Evolutionary conservation across 2,113 vertebrate species (phyloP).

Genomic region (Salvator merianae): DNA sequence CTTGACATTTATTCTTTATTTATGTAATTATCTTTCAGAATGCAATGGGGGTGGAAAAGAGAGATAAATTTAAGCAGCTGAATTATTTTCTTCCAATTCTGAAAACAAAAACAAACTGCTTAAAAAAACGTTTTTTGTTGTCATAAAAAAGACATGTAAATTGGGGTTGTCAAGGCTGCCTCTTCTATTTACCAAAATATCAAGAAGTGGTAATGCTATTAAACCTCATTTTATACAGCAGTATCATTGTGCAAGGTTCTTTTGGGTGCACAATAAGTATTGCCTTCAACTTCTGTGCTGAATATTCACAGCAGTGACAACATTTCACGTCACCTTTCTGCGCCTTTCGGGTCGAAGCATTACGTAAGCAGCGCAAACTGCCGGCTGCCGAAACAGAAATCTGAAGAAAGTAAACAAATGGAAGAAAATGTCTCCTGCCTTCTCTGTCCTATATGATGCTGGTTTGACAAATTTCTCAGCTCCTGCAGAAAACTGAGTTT

Average conservation of each 20-base stretch:
- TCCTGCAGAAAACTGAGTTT: no score
- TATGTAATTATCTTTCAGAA: background rate
- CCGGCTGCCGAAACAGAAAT: rapidly evolving
- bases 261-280: background rate
- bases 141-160: background rate
- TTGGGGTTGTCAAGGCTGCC: background rate
- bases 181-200: background rate
- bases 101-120: background rate
- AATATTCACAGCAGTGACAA: background rate
- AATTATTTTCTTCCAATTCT: background rate
- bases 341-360: background rate
- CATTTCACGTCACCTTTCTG: conserved; percentile 26
- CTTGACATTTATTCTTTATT: background rate
- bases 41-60: background rate
- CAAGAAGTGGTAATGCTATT: background rate
- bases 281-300: background rate
- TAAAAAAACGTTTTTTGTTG: background rate
- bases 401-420: background rate
- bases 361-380: background rate
- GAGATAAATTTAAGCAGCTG: background rate
- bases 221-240: background rate
- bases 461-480: background rate
- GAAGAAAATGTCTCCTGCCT: background rate
- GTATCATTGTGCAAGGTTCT: background rate
- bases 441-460: background rate